Conservation (phyloP, 1,140 invertebrate genomes). For the Rhyacophila brunnea region DNA sequence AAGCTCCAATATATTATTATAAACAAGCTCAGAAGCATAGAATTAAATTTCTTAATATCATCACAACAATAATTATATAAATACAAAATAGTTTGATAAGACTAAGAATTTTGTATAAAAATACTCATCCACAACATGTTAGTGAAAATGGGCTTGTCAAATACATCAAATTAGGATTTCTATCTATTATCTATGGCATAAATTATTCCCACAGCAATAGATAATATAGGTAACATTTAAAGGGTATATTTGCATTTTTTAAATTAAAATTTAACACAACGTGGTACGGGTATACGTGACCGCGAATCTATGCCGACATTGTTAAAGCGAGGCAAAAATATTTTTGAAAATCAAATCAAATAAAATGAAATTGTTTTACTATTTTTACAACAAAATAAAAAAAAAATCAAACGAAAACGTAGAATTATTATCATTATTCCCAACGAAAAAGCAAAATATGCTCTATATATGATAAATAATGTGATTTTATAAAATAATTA, state of each 20-base stretch:
- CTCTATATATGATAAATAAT: not conserved
- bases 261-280: not conserved
- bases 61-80: conserved; percentile 28
- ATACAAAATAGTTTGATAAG: conserved; percentile 14
- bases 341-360: conserved; percentile 13
- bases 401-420: not conserved
- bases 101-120: conserved; percentile 7
- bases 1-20: conserved; percentile 18
- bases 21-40: conserved; percentile 25
- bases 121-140: conserved; percentile 14
- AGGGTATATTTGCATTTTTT: conserved; percentile 2
- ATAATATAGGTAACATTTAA: conserved; percentile 17
- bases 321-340: conserved; percentile 12
- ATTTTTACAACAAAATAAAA: not conserved
- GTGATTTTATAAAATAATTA: conserved; percentile 10
- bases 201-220: not conserved
- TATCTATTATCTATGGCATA: conserved; percentile 5
- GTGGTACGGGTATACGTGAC: not conserved
- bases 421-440: not conserved
- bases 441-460: not conserved
- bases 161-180: conserved; percentile 1
- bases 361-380: conserved; percentile 10
- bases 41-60: conserved; percentile 27
- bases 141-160: conserved; percentile 9
- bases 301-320: no score